A percentile compares a stretch with the other conserved stretches of the same genome.
These are phyloP conservation scores for Thaumetopoea pityocampa DNA, from an alignment of 1,140 invertebrate genomes.

Conservation along the genomic window DNA sequence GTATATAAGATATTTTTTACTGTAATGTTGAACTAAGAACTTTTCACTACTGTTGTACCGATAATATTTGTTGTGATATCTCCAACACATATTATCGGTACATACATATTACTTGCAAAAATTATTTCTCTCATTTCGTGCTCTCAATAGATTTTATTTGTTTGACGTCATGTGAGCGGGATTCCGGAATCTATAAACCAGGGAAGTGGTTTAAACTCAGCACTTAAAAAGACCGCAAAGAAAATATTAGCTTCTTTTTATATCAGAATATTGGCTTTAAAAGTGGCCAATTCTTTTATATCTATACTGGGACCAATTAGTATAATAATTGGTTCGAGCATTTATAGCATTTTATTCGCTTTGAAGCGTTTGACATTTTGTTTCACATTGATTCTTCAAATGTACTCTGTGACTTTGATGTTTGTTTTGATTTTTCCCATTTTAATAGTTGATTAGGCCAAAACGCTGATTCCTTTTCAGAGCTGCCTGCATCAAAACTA, in stretches of 20 bases:
- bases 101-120: constrained; percentile 20
- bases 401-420: no score
- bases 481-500: constrained; percentile 1
- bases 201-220: constrained; percentile 24
- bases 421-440: constrained; percentile 17
- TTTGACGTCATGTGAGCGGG: constrained; percentile 32
- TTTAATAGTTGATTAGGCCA: no score
- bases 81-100: constrained; percentile 23
- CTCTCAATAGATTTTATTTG: constrained; percentile 8
- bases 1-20: no score
- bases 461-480: background rate
- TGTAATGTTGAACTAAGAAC: no score
- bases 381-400: no score
- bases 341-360: constrained; percentile 22
- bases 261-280: no score
- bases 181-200: constrained; percentile 42
- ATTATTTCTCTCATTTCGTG: constrained; percentile 15
- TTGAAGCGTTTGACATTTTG: constrained; percentile 8
- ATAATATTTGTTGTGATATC: constrained; percentile 13
- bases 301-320: no score
- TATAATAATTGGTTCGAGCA: no score
- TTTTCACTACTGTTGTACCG: background rate
- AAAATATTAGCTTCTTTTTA: background rate
- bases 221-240: constrained; percentile 22
- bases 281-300: constrained; percentile 19